Percentiles rank a stretch among this genome's conserved stretches.
Conservation (phyloP, 2,113 vertebrate species). For the Crocuta crocuta region DNA sequence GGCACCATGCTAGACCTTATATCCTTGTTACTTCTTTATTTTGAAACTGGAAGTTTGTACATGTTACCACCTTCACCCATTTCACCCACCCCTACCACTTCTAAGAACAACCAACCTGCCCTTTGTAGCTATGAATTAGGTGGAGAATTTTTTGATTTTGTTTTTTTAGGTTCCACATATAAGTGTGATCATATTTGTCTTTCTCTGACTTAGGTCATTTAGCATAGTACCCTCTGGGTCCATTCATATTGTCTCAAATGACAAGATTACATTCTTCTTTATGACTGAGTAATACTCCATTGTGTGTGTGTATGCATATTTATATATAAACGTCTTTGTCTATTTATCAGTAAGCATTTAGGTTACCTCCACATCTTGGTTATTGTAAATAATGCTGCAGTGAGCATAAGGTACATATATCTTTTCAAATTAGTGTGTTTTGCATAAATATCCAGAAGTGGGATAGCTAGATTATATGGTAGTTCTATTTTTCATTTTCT, state of each 20-base stretch:
- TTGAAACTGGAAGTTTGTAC: not conserved
- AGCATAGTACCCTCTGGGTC: not conserved
- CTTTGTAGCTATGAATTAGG: not conserved
- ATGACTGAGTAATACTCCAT: not conserved
- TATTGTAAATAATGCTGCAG: not conserved
- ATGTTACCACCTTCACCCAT: not conserved
- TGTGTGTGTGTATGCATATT: not conserved
- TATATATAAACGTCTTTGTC: not conserved
- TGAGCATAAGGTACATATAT: not conserved
- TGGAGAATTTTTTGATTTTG: not conserved
- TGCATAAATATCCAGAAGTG: not conserved
- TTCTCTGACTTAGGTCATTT: not conserved
- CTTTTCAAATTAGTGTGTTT: not conserved
- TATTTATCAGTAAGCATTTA: too few species aligned
- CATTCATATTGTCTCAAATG: not conserved
- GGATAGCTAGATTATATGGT: not conserved
- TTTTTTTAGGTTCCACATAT: not conserved
- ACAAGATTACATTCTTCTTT: not conserved
- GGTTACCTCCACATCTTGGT: not conserved
- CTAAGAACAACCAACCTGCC: not conserved
- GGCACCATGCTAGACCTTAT: not conserved
- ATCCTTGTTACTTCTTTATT: not conserved
- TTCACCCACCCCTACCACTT: not conserved
- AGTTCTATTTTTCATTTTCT: not conserved
- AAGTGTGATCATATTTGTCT: not conserved